Evolutionary conservation across 23 tunicate genomes (phyloP).

Genomic region (Ciona savignyi): DNA sequence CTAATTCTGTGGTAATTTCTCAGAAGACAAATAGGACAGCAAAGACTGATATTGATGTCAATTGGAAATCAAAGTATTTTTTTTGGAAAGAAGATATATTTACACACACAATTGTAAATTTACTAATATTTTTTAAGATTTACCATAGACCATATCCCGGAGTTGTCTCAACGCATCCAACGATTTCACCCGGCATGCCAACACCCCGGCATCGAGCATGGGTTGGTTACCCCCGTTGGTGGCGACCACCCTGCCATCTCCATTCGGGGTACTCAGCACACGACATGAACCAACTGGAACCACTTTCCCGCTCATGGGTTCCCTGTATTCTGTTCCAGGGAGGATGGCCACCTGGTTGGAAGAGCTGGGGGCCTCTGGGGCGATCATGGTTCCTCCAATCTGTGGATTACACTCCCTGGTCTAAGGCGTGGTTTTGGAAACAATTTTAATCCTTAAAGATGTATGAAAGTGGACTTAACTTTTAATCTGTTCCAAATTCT

Average conservation of each 20-base stretch:
- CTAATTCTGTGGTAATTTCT: too few relatives aligned
- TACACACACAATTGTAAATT: too few relatives aligned
- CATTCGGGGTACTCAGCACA: constrained; percentile 17
- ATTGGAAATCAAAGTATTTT: too few relatives aligned
- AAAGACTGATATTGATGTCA: too few relatives aligned
- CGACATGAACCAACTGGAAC: constrained; percentile 46
- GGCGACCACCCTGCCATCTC: constrained; percentile 44
- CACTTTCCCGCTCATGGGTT: constrained; percentile 70
- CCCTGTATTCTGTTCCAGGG: constrained; percentile 51
- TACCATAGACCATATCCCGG: constrained; percentile 63
- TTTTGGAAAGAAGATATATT: too few relatives aligned
- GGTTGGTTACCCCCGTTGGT: constrained; percentile 71
- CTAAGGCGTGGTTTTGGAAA: too few relatives aligned
- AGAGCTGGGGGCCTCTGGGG: constrained; percentile 32
- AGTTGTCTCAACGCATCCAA: constrained; percentile 43
- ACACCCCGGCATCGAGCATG: constrained; percentile 45
- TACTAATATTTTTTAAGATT: too few relatives aligned
- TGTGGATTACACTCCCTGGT: too few relatives aligned
- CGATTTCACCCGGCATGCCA: constrained; percentile 38
- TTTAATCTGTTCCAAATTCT: too few relatives aligned
- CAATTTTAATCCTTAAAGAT: too few relatives aligned
- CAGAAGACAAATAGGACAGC: too few relatives aligned
- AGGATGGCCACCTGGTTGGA: constrained; percentile 58
- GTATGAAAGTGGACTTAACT: too few relatives aligned
- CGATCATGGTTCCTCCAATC: constrained; percentile 81